These are phyloP conservation scores for Thecocarcelia acutangulata DNA, from an alignment of 2,888 invertebrate species.

Conservation along the genomic window DNA sequence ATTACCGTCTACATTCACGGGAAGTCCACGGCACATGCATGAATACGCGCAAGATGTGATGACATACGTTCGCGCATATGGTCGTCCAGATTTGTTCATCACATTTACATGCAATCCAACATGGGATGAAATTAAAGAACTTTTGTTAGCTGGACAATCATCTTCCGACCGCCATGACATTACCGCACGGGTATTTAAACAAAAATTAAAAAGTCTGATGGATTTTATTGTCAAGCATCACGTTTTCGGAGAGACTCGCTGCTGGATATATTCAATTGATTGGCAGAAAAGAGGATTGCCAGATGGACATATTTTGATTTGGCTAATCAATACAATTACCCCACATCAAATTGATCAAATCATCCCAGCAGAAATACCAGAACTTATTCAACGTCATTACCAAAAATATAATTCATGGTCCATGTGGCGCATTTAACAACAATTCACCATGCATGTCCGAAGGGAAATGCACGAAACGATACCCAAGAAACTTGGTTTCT, in stretches of 20 bases:
- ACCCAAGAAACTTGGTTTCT: slow-evolving; percentile 60
- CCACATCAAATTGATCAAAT: slow-evolving; percentile 75
- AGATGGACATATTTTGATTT: not conserved
- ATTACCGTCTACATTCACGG: not conserved
- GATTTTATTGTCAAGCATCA: not conserved
- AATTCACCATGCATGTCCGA: slow-evolving; percentile 68
- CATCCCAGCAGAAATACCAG: slow-evolving; percentile 72
- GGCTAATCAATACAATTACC: slow-evolving; percentile 70
- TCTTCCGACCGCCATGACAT: too few relatives aligned
- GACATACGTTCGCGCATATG: not conserved
- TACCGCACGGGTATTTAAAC: too few relatives aligned
- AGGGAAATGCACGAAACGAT: slow-evolving; percentile 68
- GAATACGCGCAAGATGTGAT: not conserved
- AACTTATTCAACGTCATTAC: slow-evolving; percentile 56
- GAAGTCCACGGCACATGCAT: not conserved
- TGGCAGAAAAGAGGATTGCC: not conserved
- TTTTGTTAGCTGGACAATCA: not conserved
- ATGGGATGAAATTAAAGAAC: too few relatives aligned
- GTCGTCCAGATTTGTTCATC: not conserved
- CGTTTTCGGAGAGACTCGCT: not conserved
- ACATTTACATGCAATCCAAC: not conserved
- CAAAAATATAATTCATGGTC: slow-evolving; percentile 68
- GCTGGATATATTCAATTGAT: not conserved
- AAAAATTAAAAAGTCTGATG: not conserved
- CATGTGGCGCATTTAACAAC: slow-evolving; percentile 65